Evolutionary conservation across 1,140 invertebrate species (phyloP), one percentile per base, ranked within the genome.

Genomic region (Conopomorpha cramerella): DNA sequence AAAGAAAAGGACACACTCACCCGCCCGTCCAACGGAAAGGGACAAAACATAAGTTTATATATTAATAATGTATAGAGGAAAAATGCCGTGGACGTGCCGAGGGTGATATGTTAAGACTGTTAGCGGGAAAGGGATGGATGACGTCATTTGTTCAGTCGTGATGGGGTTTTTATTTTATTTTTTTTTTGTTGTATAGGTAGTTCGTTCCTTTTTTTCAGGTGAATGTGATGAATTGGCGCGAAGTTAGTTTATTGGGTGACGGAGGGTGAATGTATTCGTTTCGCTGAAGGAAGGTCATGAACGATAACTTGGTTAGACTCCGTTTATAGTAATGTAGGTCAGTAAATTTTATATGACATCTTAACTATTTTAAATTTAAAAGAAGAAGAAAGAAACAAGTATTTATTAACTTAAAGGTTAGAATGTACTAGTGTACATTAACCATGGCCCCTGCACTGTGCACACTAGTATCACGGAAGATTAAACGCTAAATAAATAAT

Each of bases 41-140:
- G 52, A 64, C 52, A 61, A 59, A 53, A 51, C 44, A 27, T 35
- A n/a, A 45, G 71, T 57, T 67, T 72, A 71, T 72, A 55, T 71
- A 72, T 72, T 71, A 72, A 72, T 76, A 76, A 76, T 76, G 71
- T 76, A 72, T 72, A 76, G 61, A 72, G 67, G 67, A 72, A 71
- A 76, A 76, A 76, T 72, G 62, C 53, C 56, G 71, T 62, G 65
- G 59, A 74, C 64, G 67, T 66, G 62, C 52, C 55, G 49, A 36
- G 62, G 57, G 67, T 74, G 70, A 74, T 74, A 70, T 71, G 70
- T 74, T 55, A 63, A 56, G 56, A 74, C 63, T 66, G 70, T 72
- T 74, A 74, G 70, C 58, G 33, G 55, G 71, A 76, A 60, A 55
- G 67, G 60, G 71, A 76, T 71, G 56, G 65, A 76, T 72, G 71